Evolutionary conservation across 1,140 invertebrate genomes (phyloP), one percentile per base, ranked within the genome.

Genomic region (Leptopilina boulardi): DNA sequence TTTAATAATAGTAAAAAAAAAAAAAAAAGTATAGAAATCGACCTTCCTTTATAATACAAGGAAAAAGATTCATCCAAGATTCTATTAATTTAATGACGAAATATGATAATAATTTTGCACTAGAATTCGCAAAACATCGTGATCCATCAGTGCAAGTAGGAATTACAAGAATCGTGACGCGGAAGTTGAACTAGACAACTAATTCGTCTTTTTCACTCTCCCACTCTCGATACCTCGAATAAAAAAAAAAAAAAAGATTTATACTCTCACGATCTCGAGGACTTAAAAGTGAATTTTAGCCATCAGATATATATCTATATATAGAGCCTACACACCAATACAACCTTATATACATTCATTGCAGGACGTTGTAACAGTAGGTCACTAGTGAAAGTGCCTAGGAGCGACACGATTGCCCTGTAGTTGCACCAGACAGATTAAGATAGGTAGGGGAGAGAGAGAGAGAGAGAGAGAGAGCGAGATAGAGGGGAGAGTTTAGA

Each of bases 371-470:
- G 82, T 80, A 83, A 83, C 82, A 80, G 80, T 82, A 81, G 82
- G 82, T 83, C 82, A 83, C 80, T 83, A 83, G 82, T 83, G 82
- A 83, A 83, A 83, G 82, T 83, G 78, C 79, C 79, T 82, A 80
- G 78, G 66, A 82, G 75, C 77, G 77, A 83, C 81, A 80, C 76
- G 79, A 80, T 80, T 79, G 79, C 74, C 74, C 23, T 75, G 79
- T 77, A 81, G 78, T 83, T 83, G 77, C 77, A 84, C 72, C 73
- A 82, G 78, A 79, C 79, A 71, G 78, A 71, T 74, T 74, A 79
- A 23, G 66, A 78, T 1, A 42, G n/a, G 83, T 80, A 10, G 77
- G 82, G 79, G 78, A 79, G 76, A 77, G 21, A 76, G 82, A 77
- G 78, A 79, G 76, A 15, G 77, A 79, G 79, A 75, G 80, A 78